Evolutionary conservation across 2,888 invertebrate species (phyloP).

Genomic region (Stenichneumon culpator): DNA sequence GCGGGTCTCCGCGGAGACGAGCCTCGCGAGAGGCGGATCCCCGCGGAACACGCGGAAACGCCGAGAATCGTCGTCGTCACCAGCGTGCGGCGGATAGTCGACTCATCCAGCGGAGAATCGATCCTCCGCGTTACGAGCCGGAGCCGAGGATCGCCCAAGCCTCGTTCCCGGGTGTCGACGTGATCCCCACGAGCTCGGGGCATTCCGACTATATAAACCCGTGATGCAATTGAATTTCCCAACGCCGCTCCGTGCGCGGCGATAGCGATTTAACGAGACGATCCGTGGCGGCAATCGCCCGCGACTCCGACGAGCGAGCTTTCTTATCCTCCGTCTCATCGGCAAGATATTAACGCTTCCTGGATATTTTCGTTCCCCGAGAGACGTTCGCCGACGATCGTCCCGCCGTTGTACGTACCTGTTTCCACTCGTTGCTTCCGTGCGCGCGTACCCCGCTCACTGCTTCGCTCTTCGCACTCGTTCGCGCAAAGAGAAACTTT

Average conservation of each 20-base stretch:
- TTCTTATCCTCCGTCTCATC: conserved; percentile 59
- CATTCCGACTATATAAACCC: conserved; percentile 23
- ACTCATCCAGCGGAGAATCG: conserved; percentile 47
- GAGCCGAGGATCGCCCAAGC: conserved; percentile 4
- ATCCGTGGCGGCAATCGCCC: conserved; percentile 46
- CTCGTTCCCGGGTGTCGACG: conserved; percentile 35
- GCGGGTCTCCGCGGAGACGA: conserved; percentile 9
- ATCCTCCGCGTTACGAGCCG: conserved; percentile 5
- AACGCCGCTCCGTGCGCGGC: conserved; percentile 35
- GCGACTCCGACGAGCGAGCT: conserved; percentile 30
- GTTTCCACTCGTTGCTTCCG: neutral
- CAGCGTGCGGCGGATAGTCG: conserved; percentile 38
- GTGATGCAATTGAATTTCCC: conserved; percentile 59
- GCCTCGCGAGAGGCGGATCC: conserved; percentile 7
- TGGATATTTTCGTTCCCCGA: conserved; percentile 55
- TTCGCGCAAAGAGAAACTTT: conserved; percentile 62
- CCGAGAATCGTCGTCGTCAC: conserved; percentile 50
- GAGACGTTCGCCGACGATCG: conserved; percentile 42
- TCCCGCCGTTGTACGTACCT: conserved; percentile 20
- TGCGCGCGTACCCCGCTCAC: neutral
- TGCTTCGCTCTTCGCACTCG: conserved; percentile 51
- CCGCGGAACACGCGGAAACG: conserved; percentile 56
- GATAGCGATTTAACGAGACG: conserved; percentile 60
- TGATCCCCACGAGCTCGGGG: conserved; percentile 21
- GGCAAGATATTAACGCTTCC: conserved; percentile 63